These are phyloP conservation scores for Tetragonula clypearis DNA, from an alignment of 1,140 invertebrate genomes.

Conservation along the genomic window DNA sequence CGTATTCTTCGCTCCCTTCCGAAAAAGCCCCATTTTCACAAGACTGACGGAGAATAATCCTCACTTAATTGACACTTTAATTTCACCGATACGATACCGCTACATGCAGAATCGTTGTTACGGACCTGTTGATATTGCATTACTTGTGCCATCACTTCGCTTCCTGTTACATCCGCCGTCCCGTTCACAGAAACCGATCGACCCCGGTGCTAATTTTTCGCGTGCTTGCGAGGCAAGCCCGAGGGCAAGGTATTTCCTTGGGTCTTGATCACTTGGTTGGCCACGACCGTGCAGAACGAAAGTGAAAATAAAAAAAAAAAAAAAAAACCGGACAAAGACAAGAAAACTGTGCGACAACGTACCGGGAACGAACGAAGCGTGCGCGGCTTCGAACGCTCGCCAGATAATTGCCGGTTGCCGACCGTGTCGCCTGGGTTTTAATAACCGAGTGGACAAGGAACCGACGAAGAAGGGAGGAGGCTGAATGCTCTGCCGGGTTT, in stretches of 20 bases:
- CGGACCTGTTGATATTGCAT: constrained; percentile 76
- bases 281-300: neutral
- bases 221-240: no score
- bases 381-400: constrained; percentile 73
- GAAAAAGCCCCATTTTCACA: neutral
- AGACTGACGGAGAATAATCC: neutral
- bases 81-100: neutral
- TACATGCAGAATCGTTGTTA: neutral
- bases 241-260: constrained; percentile 6
- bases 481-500: constrained; percentile 53
- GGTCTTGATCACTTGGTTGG: neutral
- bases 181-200: neutral
- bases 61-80: neutral
- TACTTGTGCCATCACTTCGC: constrained; percentile 68
- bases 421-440: constrained; percentile 79
- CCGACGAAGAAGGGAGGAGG: constrained; percentile 56
- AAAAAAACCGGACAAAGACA: neutral
- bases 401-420: constrained; percentile 79
- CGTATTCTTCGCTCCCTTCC: neutral
- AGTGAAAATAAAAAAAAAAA: neutral
- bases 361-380: constrained; percentile 42
- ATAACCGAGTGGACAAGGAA: constrained; percentile 78
- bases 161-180: neutral
- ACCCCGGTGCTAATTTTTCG: no score
- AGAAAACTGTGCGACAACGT: neutral